phyloP scores from a whole-genome alignment of 2,797 vertebrate genomes.

The Gambelia wislizenii region DNA sequence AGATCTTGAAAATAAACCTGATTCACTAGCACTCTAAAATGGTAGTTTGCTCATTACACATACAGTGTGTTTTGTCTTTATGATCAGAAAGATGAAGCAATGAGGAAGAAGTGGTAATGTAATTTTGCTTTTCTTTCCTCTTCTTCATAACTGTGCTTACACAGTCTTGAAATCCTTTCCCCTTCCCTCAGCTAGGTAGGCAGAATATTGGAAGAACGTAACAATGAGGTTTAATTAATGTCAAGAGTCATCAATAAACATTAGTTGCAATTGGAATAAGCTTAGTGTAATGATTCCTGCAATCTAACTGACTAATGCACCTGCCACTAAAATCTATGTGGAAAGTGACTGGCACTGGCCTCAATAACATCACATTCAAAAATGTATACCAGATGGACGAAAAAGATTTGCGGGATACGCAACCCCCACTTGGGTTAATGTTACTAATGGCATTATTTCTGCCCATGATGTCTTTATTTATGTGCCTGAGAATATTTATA shows the following conservation, averaged over 20 bases:
- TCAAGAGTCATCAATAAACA: conserved; percentile 57
- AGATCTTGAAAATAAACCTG: not conserved
- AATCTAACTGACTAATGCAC: conserved; percentile 38
- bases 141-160: not conserved
- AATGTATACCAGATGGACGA: not conserved
- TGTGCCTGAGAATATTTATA: not conserved
- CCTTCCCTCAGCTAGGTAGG: conserved; percentile 27
- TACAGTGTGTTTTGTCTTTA: not conserved
- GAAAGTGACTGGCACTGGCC: not conserved
- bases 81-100: not conserved
- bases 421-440: not conserved
- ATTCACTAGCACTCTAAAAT: too few relatives aligned
- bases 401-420: not conserved
- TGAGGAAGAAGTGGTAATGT: not conserved
- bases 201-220: conserved; percentile 37
- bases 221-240: conserved; percentile 63
- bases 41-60: not conserved
- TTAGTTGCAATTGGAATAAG: conserved; percentile 50
- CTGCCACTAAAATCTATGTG: conserved; percentile 51
- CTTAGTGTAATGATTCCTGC: conserved; percentile 52
- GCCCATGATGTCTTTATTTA: not conserved
- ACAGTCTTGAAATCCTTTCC: conserved; percentile 9
- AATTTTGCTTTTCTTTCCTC: not conserved
- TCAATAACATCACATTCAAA: not conserved
- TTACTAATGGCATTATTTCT: not conserved